phyloP scores from a whole-genome alignment of 2,888 invertebrate genomes.

The Incurvaria masculella region DNA sequence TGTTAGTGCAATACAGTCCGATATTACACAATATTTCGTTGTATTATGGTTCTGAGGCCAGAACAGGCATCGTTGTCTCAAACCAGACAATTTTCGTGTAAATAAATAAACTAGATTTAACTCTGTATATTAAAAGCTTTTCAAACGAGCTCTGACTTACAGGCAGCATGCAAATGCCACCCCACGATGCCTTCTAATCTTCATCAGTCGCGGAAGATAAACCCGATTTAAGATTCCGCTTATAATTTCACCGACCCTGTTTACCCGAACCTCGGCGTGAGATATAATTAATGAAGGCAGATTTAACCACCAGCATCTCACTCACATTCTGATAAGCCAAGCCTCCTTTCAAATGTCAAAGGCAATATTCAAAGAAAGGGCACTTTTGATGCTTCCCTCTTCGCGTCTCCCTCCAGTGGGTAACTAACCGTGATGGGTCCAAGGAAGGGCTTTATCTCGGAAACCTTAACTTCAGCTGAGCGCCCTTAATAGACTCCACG shows the following conservation, averaged over 20 bases:
- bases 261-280: neutral
- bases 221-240: neutral
- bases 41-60: no score
- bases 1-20: no score
- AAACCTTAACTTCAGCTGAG: neutral
- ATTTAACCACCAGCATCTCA: constrained; percentile 2
- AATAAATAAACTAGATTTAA: no score
- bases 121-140: no score
- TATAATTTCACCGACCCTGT: neutral
- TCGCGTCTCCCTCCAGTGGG: neutral
- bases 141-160: no score
- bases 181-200: no score
- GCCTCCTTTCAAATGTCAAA: constrained; percentile 32
- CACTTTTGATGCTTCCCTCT: constrained; percentile 18
- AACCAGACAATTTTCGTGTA: no score
- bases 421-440: neutral
- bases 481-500: no score
- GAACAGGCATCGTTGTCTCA: no score
- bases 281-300: neutral
- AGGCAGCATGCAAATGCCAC: no score
- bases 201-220: neutral
- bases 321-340: constrained; percentile 28
- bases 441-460: neutral
- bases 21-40: no score
- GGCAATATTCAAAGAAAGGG: constrained; percentile 39